phyloP scores from a whole-genome alignment of 2,888 invertebrate genomes.

The Trichopria drosophilae region DNA sequence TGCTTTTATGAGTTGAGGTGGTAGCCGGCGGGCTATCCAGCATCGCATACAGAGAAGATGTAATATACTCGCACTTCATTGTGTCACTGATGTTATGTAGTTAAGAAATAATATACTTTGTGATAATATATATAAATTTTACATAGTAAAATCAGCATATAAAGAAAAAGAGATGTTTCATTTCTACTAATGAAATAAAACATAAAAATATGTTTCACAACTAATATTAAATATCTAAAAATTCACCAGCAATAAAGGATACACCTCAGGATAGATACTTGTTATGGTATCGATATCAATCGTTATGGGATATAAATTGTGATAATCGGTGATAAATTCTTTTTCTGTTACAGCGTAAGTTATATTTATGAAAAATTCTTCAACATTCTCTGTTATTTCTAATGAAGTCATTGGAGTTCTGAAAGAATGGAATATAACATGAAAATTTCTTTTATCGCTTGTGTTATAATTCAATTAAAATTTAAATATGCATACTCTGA shows the following conservation, averaged over 20 bases:
- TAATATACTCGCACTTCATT: slow-evolving; percentile 57
- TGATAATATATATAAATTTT: slow-evolving; percentile 9
- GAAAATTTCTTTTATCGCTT: background rate
- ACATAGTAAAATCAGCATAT: too few species aligned
- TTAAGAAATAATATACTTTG: slow-evolving; percentile 36
- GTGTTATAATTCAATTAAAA: background rate
- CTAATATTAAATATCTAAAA: background rate
- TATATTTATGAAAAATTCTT: slow-evolving; percentile 59
- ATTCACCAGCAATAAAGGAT: slow-evolving; percentile 66
- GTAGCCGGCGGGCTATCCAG: slow-evolving; percentile 21
- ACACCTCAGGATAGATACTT: slow-evolving; percentile 70
- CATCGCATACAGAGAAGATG: slow-evolving; percentile 34
- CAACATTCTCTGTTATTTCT: slow-evolving; percentile 48
- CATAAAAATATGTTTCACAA: too few species aligned
- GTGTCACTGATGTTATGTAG: slow-evolving; percentile 58
- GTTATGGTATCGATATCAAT: slow-evolving; percentile 69
- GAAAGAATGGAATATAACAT: slow-evolving; percentile 24
- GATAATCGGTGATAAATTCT: slow-evolving; percentile 71
- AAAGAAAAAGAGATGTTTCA: too few species aligned
- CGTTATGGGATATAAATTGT: slow-evolving; percentile 67
- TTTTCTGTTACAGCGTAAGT: slow-evolving; percentile 62
- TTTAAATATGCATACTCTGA: slow-evolving; percentile 48
- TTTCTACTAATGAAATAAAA: too few species aligned
- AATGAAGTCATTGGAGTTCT: slow-evolving; percentile 41
- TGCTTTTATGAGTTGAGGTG: slow-evolving; percentile 3